A percentile compares a stretch with the other conserved stretches of the same genome.
Evolutionary conservation across 2,113 vertebrate genomes (phyloP).

Genomic region (Recurvirostra avosetta): DNA sequence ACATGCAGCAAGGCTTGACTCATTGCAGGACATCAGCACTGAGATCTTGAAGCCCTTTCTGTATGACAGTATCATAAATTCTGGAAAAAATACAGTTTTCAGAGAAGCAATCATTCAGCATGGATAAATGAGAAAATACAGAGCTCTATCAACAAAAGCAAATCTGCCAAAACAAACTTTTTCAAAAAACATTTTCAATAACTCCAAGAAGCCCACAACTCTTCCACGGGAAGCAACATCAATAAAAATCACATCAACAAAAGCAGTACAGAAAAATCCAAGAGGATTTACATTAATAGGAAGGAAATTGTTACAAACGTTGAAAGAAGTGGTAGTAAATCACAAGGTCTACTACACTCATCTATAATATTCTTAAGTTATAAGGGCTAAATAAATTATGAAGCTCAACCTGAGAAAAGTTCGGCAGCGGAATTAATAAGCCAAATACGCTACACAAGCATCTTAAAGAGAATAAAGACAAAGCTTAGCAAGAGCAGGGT

Average conservation of each 20-base stretch:
- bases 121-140: background rate
- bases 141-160: background rate
- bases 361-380: background rate
- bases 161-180: background rate
- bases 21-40: background rate
- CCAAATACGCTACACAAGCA: background rate
- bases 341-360: background rate
- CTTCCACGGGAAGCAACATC: background rate
- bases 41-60: background rate
- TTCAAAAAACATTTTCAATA: background rate
- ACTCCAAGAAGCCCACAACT: background rate
- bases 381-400: background rate
- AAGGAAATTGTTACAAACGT: background rate
- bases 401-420: background rate
- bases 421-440: background rate
- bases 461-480: background rate
- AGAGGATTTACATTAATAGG: background rate
- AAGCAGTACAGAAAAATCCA: background rate
- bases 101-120: background rate
- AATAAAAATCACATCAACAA: background rate
- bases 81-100: background rate
- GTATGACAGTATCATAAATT: background rate
- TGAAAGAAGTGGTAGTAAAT: background rate
- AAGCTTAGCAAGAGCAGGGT: background rate
- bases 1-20: background rate